Conservation (phyloP, 1,140 invertebrate species). For the Pristionchus pacificus region DNA sequence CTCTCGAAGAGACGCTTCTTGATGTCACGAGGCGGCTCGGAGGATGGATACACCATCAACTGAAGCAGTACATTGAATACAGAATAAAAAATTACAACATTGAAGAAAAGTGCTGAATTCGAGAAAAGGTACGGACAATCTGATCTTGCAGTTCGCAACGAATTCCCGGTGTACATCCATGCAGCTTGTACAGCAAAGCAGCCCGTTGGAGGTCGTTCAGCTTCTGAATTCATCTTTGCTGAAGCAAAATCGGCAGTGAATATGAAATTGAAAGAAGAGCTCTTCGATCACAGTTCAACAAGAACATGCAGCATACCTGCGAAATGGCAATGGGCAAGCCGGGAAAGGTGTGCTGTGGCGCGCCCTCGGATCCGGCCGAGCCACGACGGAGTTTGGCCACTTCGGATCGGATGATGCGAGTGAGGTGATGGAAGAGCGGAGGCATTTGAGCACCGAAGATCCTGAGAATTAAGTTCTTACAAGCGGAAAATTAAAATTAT, state of each 20-base stretch:
- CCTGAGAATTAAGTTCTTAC: background rate
- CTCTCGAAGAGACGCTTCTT: background rate
- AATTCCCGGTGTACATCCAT: constrained; percentile 8
- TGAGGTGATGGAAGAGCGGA: background rate
- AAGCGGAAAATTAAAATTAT: too few species aligned
- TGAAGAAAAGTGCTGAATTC: too few species aligned
- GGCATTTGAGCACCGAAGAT: background rate
- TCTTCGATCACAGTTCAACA: background rate
- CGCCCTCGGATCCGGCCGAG: constrained; percentile 15
- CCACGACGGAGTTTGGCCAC: background rate
- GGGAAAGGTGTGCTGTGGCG: background rate
- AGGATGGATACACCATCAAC: background rate
- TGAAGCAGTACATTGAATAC: background rate
- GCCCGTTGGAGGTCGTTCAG: constrained; percentile 6
- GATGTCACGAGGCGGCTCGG: background rate
- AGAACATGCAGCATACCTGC: background rate
- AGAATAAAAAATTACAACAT: too few species aligned
- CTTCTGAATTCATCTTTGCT: background rate
- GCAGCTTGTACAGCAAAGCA: constrained; percentile 14
- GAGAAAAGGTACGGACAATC: constrained; percentile 3
- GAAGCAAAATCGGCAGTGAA: background rate
- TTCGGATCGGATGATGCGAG: background rate
- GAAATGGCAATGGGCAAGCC: background rate
- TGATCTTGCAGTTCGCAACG: background rate
- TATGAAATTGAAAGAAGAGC: background rate